Conservation (phyloP, 2,888 invertebrate species). For the Chrysolina oricalcia region DNA sequence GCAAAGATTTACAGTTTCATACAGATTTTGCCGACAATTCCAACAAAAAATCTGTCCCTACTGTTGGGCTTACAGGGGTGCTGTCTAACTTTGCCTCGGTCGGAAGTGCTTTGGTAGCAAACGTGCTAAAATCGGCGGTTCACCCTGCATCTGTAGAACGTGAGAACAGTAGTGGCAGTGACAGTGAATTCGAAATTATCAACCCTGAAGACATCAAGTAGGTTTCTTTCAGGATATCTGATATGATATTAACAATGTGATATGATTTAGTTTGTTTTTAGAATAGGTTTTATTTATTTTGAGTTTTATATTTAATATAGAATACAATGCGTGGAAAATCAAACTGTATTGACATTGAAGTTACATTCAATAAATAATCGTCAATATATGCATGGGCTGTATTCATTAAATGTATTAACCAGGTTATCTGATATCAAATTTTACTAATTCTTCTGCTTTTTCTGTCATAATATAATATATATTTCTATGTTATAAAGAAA, state of each 20-base stretch:
- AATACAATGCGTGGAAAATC: conserved; percentile 23
- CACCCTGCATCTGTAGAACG: conserved; percentile 39
- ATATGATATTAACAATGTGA: conserved; percentile 41
- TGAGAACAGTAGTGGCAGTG: conserved; percentile 62
- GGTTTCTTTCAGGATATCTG: not conserved
- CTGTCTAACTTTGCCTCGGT: conserved; percentile 50
- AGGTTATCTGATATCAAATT: no score
- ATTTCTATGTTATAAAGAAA: no score
- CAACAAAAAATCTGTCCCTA: conserved; percentile 14
- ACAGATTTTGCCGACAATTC: conserved; percentile 48
- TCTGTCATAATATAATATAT: no score
- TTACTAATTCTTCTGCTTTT: no score
- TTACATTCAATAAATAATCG: not conserved
- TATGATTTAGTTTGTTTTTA: conserved; percentile 31
- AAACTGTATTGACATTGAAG: not conserved
- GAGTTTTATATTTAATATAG: conserved; percentile 35
- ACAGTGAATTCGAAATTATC: conserved; percentile 69
- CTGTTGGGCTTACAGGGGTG: conserved; percentile 37
- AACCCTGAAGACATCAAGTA: conserved; percentile 61
- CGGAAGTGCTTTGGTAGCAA: conserved; percentile 52
- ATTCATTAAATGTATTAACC: not conserved
- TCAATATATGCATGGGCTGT: not conserved
- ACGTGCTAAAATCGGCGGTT: conserved; percentile 51
- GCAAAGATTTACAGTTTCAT: conserved; percentile 65
- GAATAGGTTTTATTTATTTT: conserved; percentile 38